Conservation (phyloP, 1,140 invertebrate species). For the Drosophila simulans region DNA sequence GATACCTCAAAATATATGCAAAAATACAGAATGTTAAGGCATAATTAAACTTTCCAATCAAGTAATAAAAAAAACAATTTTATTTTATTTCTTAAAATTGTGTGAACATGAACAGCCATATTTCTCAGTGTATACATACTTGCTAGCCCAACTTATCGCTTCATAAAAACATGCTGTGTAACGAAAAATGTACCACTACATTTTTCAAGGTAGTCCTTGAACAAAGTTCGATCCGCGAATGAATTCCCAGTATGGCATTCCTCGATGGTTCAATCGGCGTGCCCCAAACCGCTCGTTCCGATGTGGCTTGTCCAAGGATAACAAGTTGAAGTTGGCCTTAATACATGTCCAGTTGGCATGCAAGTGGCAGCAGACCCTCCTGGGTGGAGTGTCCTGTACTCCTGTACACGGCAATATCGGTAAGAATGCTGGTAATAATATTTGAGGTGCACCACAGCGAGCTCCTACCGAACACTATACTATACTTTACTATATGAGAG, state of each 20-base stretch:
- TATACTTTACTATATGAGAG: conserved; percentile 32
- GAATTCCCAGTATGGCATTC: conserved; percentile 28
- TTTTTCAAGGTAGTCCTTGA: conserved; percentile 26
- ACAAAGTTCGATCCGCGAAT: conserved; percentile 35
- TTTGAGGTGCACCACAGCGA: conserved; percentile 71
- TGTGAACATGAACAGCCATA: too few species aligned
- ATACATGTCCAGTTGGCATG: conserved; percentile 75
- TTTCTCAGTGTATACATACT: neutral
- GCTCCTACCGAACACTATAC: conserved; percentile 14
- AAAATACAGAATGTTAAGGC: too few species aligned
- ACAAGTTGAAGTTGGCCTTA: conserved; percentile 67
- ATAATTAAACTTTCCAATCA: too few species aligned
- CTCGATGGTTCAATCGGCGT: conserved; percentile 29
- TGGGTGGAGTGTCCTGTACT: conserved; percentile 35
- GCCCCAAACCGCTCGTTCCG: conserved; percentile 15
- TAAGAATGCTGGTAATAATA: conserved; percentile 79
- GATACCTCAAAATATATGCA: neutral
- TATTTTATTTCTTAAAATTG: too few species aligned
- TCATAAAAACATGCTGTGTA: conserved; percentile 1
- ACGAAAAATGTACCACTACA: conserved; percentile 18
- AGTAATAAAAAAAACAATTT: too few species aligned
- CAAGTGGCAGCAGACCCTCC: conserved; percentile 35
- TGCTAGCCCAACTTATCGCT: conserved; percentile 1
- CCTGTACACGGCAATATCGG: conserved; percentile 69
- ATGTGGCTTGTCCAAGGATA: conserved; percentile 28